Evolutionary conservation across 2,113 vertebrate genomes (phyloP).

Genomic region (Catharus bicknelli): DNA sequence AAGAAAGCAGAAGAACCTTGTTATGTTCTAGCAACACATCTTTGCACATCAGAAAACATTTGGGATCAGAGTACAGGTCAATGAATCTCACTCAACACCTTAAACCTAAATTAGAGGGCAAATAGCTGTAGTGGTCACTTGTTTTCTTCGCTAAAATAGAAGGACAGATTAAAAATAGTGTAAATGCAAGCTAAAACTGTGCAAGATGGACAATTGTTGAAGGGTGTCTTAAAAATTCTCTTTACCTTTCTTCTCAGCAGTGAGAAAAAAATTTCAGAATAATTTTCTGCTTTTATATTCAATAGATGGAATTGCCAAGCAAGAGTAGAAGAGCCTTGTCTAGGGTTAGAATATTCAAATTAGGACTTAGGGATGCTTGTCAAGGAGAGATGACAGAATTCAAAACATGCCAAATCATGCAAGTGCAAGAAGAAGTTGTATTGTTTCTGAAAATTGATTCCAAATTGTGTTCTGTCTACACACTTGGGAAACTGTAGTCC

Average conservation of each 20-base stretch:
- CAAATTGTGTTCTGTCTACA: background rate
- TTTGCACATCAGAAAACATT: rapidly evolving
- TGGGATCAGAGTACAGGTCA: background rate
- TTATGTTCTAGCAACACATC: background rate
- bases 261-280: background rate
- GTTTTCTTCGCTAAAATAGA: background rate
- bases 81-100: background rate
- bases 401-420: background rate
- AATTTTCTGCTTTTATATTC: background rate
- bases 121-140: background rate
- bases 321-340: background rate
- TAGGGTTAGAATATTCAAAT: background rate
- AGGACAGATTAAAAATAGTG: background rate
- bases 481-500: background rate
- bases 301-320: background rate
- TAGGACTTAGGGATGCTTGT: background rate
- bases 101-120: background rate
- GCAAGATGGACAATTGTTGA: background rate
- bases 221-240: background rate
- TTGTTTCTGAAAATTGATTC: background rate
- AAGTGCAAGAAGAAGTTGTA: background rate
- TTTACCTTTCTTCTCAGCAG: background rate
- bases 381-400: background rate
- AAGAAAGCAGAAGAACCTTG: background rate
- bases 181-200: background rate